phyloP scores from a whole-genome alignment of 1,140 invertebrate genomes.

The Alviniconcha marisindica region DNA sequence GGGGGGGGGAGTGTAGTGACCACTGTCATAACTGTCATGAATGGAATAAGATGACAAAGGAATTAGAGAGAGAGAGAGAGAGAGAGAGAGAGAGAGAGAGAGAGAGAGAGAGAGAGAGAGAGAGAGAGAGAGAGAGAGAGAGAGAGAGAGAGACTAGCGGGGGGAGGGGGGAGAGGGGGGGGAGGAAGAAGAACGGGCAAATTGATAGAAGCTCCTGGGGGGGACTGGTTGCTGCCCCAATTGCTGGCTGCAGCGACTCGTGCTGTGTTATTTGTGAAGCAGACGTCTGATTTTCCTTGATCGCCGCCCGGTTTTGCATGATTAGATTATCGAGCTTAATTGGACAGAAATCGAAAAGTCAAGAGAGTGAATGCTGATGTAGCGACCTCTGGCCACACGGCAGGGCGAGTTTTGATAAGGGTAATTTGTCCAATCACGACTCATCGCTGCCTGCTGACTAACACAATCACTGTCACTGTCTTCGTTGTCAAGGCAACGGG shows the following conservation, averaged over 20 bases:
- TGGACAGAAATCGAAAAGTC: constrained; percentile 25
- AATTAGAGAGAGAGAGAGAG: not conserved
- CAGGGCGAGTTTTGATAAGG: constrained; percentile 25
- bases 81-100: constrained; percentile 1
- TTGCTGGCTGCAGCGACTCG: not conserved
- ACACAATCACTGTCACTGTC: constrained; percentile 19
- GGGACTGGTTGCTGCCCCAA: not conserved
- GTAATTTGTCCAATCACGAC: constrained; percentile 27
- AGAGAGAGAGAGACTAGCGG: not conserved
- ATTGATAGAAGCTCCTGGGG: not conserved
- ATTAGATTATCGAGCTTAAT: constrained; percentile 28
- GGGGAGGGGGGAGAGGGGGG: not conserved
- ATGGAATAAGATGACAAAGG: not conserved
- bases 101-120: constrained; percentile 2
- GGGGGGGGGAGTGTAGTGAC: not conserved
- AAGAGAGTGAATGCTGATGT: constrained; percentile 23
- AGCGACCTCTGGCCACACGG: not conserved
- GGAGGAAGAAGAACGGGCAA: not conserved
- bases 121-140: constrained; percentile 1
- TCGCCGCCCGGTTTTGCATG: constrained; percentile 16
- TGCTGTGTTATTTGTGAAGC: not conserved
- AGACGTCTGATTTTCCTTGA: constrained; percentile 15
- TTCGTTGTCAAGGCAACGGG: not conserved
- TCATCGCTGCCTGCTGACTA: not conserved
- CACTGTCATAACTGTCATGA: not conserved